Evolutionary conservation across 1,140 invertebrate species (phyloP).

Genomic region (Pissodes strobi): DNA sequence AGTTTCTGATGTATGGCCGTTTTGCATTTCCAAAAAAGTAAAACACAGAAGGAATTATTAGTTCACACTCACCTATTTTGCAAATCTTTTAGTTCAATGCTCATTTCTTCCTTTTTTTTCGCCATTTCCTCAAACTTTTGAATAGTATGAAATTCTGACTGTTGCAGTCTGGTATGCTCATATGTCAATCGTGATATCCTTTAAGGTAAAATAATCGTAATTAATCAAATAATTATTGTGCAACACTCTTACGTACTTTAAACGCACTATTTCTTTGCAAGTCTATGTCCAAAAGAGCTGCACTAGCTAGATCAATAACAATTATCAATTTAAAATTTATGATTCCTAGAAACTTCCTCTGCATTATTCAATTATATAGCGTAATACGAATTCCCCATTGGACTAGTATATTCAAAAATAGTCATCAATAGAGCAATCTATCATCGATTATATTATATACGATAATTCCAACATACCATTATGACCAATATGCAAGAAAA

Average conservation of each 20-base stretch:
- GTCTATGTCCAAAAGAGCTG: no score
- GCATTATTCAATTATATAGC: no score
- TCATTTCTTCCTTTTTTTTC: slow-evolving; percentile 31
- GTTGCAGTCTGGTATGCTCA: slow-evolving; percentile 58
- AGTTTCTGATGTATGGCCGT: no score
- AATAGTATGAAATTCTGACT: slow-evolving; percentile 59
- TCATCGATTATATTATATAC: background rate
- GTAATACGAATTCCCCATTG: no score
- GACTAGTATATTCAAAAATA: background rate
- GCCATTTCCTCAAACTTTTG: slow-evolving; percentile 57
- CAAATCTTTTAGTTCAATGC: slow-evolving; percentile 34
- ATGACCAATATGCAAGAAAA: no score
- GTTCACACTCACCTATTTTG: slow-evolving; percentile 23
- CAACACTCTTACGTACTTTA: background rate
- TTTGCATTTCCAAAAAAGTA: no score
- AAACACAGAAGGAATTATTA: background rate
- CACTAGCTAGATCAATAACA: no score
- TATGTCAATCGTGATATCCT: slow-evolving; percentile 56
- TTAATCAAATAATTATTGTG: background rate
- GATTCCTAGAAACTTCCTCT: no score
- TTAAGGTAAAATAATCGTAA: slow-evolving; percentile 19
- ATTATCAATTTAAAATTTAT: no score
- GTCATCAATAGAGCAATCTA: background rate
- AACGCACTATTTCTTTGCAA: no score
- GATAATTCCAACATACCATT: background rate